A percentile compares a stretch with the other conserved stretches of the same genome.
phyloP scores from a whole-genome alignment of 2,797 vertebrate genomes.

The Tachyglossus aculeatus region DNA sequence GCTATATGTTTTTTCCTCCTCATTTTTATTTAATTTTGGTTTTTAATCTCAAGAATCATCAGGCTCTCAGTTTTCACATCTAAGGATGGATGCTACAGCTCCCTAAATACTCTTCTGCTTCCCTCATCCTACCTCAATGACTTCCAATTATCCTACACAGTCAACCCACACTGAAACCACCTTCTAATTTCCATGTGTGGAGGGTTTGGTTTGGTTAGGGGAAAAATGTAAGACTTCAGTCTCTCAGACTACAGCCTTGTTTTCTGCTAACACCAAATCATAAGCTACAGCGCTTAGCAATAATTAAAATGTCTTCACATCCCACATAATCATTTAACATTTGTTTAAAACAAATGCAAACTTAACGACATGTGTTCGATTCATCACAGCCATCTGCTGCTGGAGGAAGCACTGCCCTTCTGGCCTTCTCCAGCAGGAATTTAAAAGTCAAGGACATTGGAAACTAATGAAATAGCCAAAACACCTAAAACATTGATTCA shows the following conservation, averaged over 20 bases:
- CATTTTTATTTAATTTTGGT: neutral
- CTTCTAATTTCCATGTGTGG: slow-evolving; percentile 15
- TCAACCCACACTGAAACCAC: slow-evolving; percentile 6
- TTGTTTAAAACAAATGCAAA: slow-evolving; percentile 20
- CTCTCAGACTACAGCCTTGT: neutral
- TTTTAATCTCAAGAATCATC: slow-evolving; percentile 44
- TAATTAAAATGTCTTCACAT: neutral
- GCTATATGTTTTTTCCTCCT: neutral
- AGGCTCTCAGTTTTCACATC: slow-evolving; percentile 29
- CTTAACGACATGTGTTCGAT: slow-evolving; percentile 8
- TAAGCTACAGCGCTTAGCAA: neutral
- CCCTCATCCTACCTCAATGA: slow-evolving; percentile 37
- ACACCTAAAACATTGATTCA: no score
- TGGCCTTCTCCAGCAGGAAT: no score
- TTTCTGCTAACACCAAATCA: slow-evolving; percentile 38
- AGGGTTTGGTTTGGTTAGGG: neutral
- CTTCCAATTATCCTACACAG: slow-evolving; percentile 19
- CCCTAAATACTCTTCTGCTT: neutral
- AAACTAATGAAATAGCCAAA: no score
- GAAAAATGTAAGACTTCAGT: neutral
- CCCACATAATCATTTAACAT: neutral
- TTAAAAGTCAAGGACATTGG: no score
- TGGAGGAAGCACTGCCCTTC: no score
- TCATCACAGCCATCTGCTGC: neutral
- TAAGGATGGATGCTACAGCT: slow-evolving; percentile 33